Conservation (phyloP, 1,140 invertebrate genomes). For the Hylaeus anthracinus region DNA sequence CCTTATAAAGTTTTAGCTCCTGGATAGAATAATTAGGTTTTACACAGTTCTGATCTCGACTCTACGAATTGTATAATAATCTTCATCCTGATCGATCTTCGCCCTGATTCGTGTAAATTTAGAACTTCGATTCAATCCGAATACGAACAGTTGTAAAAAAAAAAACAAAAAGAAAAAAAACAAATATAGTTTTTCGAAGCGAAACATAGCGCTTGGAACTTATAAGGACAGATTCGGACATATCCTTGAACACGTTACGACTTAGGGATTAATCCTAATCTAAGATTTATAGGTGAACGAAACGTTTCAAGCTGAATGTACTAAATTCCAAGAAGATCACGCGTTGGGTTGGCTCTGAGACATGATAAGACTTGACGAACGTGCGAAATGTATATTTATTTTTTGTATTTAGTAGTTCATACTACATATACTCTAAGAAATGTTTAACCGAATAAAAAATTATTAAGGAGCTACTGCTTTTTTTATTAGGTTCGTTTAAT, state of each 20-base stretch:
- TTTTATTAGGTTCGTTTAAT: too few species aligned
- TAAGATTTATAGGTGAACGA: constrained; percentile 2
- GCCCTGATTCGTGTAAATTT: neutral
- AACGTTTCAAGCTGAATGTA: constrained; percentile 15
- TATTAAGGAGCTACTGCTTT: neutral
- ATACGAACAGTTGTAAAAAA: too few species aligned
- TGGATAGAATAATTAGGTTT: neutral
- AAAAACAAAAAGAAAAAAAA: neutral
- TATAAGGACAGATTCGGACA: constrained; percentile 24
- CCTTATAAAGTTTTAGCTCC: neutral
- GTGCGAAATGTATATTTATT: constrained; percentile 42
- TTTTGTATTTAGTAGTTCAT: constrained; percentile 38
- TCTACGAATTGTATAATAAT: neutral
- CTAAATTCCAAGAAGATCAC: neutral
- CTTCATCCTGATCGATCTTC: neutral
- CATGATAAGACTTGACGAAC: neutral
- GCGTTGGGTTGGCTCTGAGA: neutral
- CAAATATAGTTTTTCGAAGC: neutral
- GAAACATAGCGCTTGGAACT: neutral
- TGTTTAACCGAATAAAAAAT: constrained; percentile 22
- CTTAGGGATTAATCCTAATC: constrained; percentile 22
- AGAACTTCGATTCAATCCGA: neutral
- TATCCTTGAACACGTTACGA: constrained; percentile 23
- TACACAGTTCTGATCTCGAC: neutral
- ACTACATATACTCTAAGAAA: neutral